phyloP scores from a whole-genome alignment of 2,113 vertebrate genomes.

The Brachyhypopomus gauderio region DNA sequence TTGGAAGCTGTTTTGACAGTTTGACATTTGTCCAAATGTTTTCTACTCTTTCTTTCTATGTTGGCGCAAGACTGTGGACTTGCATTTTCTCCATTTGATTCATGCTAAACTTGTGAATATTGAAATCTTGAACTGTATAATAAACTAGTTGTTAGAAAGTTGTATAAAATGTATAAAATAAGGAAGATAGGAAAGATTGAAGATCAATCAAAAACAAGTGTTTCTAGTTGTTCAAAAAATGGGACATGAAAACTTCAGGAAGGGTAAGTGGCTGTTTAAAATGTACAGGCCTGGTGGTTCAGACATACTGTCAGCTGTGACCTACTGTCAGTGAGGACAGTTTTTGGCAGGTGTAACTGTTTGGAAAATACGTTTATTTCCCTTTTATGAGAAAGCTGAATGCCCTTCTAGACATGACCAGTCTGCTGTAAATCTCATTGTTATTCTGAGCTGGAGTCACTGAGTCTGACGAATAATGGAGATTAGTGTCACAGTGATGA shows the following conservation, averaged over 20 bases:
- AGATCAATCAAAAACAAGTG: neutral
- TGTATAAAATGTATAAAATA: neutral
- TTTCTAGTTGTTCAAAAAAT: too few species aligned
- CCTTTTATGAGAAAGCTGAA: neutral
- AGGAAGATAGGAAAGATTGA: too few species aligned
- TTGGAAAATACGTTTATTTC: conserved; percentile 11
- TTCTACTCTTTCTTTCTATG: too few species aligned
- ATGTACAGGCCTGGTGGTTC: neutral
- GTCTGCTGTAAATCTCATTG: conserved; percentile 58
- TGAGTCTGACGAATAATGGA: conserved; percentile 59
- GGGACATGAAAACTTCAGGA: neutral
- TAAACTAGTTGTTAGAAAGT: neutral
- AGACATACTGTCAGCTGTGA: neutral
- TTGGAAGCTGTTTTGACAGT: neutral
- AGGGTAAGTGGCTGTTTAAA: neutral
- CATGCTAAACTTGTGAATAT: neutral
- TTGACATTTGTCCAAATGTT: neutral
- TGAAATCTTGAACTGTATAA: neutral
- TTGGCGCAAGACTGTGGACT: too few species aligned
- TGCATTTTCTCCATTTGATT: too few species aligned
- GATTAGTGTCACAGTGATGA: conserved; percentile 40
- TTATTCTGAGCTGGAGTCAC: conserved; percentile 63
- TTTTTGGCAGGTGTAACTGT: neutral
- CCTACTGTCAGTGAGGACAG: neutral
- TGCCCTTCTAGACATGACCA: conserved; percentile 4